Conservation (phyloP, 2,797 vertebrate genomes). For the Mormyrus hasselquistii region DNA sequence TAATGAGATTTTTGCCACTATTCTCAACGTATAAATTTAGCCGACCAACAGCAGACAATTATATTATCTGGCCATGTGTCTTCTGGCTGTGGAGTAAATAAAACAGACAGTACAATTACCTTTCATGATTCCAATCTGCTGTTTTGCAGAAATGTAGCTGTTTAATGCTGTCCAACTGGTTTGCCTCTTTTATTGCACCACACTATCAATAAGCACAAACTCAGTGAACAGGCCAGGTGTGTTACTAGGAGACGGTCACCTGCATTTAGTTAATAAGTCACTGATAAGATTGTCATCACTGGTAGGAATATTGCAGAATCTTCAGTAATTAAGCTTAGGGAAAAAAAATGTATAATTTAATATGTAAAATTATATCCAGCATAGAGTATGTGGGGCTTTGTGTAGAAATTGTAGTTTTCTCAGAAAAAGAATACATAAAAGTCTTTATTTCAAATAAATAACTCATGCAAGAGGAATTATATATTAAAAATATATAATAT, state of each 20-base stretch:
- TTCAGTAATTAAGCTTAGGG: not conserved
- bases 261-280: not conserved
- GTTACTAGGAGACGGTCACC: conserved; percentile 46
- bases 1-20: not conserved
- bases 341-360: not conserved
- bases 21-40: not conserved
- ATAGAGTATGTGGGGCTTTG: not conserved
- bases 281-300: not conserved
- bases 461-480: not conserved
- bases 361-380: not conserved
- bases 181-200: not conserved
- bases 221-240: conserved; percentile 62
- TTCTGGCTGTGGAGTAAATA: not conserved
- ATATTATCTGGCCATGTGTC: not conserved
- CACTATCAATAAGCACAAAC: not conserved
- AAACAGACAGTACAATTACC: not conserved
- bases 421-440: not conserved
- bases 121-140: not conserved
- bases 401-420: not conserved
- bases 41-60: not conserved
- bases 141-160: not conserved
- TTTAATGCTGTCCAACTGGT: not conserved
- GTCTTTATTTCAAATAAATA: not conserved
- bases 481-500: not conserved
- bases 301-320: not conserved